Evolutionary conservation across 2,113 vertebrate species (phyloP).

Genomic region (Erpornis zantholeuca): DNA sequence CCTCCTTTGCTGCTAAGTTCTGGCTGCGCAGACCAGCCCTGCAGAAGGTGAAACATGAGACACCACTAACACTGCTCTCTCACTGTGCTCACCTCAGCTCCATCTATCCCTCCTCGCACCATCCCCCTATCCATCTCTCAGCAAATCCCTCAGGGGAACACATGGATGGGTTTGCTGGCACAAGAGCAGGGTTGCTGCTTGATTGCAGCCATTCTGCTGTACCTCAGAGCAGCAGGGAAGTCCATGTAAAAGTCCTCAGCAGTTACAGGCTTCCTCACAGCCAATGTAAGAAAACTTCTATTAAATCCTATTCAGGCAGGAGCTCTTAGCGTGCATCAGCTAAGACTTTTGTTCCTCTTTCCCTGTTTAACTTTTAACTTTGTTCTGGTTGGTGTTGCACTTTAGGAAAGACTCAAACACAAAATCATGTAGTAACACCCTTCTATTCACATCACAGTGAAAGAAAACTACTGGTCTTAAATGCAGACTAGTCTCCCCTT

Average conservation of each 20-base stretch:
- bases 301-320: background rate
- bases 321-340: background rate
- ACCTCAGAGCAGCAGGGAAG: background rate
- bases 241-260: background rate
- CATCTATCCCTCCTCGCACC: accelerated
- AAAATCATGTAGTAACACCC: background rate
- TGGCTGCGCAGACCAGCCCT: background rate
- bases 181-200: background rate
- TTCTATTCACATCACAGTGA: background rate
- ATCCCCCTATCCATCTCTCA: background rate
- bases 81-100: background rate
- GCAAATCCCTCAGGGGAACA: accelerated
- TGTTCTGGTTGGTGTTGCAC: background rate
- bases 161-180: background rate
- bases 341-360: background rate
- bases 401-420: background rate
- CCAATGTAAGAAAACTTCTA: background rate
- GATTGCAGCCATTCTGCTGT: background rate
- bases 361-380: background rate
- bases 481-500: background rate
- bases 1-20: background rate
- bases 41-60: background rate
- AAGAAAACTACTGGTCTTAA: background rate
- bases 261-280: background rate
- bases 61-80: background rate